Base-by-base conservation (phyloP, 2,797 vertebrate genomes). In the Epinephelus awoara region DNA sequence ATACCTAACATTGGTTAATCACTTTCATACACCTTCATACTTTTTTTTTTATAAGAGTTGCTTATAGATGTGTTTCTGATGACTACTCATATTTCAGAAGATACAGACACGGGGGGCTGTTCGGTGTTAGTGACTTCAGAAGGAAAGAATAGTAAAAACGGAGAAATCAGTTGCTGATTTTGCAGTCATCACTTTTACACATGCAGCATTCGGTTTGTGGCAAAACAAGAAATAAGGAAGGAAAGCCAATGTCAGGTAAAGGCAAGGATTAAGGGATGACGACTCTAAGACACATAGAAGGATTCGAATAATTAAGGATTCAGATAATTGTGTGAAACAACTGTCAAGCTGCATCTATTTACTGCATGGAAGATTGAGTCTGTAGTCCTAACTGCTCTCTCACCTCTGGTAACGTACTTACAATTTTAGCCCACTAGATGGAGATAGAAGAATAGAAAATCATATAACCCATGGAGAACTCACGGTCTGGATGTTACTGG, bases 361-460 rank as follows among this genome's bases (percentile, higher is more conserved):
- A 3, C n/a, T 8, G 3, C 5, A 15, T 42, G 47, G 14, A 9
- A 6, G 38, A 42, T 40, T 1, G 1, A 55, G n/a, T 13, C 2
- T 64, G 3, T 2, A 12, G 15, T 12, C 9, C 42, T 5, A 17
- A 13, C 14, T 3, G 38, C 12, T 21, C 67, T 0, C 27, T 52
- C 42, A 18, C 6, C 1, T 21, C 52, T 63, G 10, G 0, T n/a
- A 1, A 1, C 75, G 61, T 78, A 72, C 17, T 89, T 52, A 23
- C 57, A 42, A 1, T 0, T 19, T 51, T 1, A 1, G 0, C 44
- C 90, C 93, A 81, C 85, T 88, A 94, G 92, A 88, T 89, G 93
- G 93, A 2, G 84, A 44, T 67, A 77, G 9, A 87, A 23, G 61
- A 82, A 18, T 12, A 1, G 1, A 17, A 17, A 66, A 61, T 50